Base-by-base conservation (phyloP, 92 coral and sea anemone genomes). In the Porites rus region DNA sequence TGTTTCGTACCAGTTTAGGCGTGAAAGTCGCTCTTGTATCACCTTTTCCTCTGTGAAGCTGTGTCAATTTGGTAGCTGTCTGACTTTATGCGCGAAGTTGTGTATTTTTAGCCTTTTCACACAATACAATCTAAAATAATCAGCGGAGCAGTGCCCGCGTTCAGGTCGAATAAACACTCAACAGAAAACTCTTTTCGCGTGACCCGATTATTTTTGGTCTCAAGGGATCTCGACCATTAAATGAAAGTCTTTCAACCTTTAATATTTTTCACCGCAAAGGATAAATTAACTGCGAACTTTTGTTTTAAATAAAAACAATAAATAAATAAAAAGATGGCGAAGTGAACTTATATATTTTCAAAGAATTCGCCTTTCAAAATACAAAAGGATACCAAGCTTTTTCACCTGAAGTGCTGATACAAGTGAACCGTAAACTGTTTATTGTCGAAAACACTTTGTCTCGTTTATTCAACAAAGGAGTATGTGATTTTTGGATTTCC, bases 151-250 rank as follows among this genome's bases (percentile, higher is more conserved):
- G 51, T 14, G 77, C 46, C 86, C 11, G 6, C 46, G 86, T 82
- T 82, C 38, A 82, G 86, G 78, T 72, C 79, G 78, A 82, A 43
- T 82, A 82, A 72, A 72, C 86, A 82, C 51, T 54, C 17, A 52
- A 22, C 14, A 17, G 62, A 73, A 71, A 58, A 81, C 28, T 31
- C 24, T 24, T 52, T 24, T 72, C 86, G 86, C 86, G 86, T 82
- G 86, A 82, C 86, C 72, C 31, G 4, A 20, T 19, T 38, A 38
- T 38, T 3, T 38, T 13, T 6, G 53, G 75, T 72, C 78, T 80
- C 76, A 80, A 80, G 72, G 69, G 78, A 58, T 72, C 62, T 22
- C 70, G 62, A 24, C 16, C 16, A 13, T 12, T 21, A 16, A 56
- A 56, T 56, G 2, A 10, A 10, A 10, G 16, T 8, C 61, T 56